Percentiles rank a stretch among this genome's conserved stretches.
These are phyloP conservation scores for Drosophila limbata DNA, from an alignment of 2,888 invertebrate genomes.

Conservation along the genomic window DNA sequence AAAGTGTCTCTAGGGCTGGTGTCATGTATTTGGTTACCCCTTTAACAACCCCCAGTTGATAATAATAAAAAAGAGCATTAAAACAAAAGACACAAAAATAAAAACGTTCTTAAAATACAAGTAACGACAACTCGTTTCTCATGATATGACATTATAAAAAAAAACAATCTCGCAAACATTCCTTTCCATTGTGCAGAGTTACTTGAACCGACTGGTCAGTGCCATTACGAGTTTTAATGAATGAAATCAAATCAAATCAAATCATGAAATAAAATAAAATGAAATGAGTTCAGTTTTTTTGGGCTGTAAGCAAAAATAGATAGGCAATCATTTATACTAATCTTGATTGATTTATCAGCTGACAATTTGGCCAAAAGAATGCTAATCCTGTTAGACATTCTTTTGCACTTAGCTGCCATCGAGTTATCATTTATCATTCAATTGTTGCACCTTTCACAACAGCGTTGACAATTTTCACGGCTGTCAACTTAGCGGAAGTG, in stretches of 20 bases:
- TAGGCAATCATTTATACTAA: conserved; percentile 69
- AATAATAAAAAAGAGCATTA: not conserved
- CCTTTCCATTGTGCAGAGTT: conserved; percentile 69
- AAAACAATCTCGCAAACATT: conserved; percentile 45
- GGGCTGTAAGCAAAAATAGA: conserved; percentile 49
- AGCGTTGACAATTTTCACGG: conserved; percentile 76
- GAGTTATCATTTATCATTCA: conserved; percentile 66
- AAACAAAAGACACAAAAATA: conserved; percentile 37
- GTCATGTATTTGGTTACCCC: conserved; percentile 66
- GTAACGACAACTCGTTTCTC: conserved; percentile 27
- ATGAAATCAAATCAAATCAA: conserved; percentile 35
- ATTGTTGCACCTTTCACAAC: conserved; percentile 73
- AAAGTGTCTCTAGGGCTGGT: conserved; percentile 47
- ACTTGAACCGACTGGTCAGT: conserved; percentile 69
- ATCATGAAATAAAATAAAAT: not conserved
- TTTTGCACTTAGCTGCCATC: conserved; percentile 70
- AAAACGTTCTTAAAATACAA: conserved; percentile 69
- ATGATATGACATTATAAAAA: conserved; percentile 14
- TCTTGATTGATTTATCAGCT: conserved; percentile 79
- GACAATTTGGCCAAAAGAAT: conserved; percentile 36
- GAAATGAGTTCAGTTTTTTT: conserved; percentile 27
- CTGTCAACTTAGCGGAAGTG: conserved; percentile 83
- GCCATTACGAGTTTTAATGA: conserved; percentile 51
- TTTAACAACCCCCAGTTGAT: conserved; percentile 1
- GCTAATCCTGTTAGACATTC: conserved; percentile 78